Evolutionary conservation across 2,888 invertebrate genomes (phyloP), one percentile per base, ranked within the genome.

Genomic region (Rhingia campestris): DNA sequence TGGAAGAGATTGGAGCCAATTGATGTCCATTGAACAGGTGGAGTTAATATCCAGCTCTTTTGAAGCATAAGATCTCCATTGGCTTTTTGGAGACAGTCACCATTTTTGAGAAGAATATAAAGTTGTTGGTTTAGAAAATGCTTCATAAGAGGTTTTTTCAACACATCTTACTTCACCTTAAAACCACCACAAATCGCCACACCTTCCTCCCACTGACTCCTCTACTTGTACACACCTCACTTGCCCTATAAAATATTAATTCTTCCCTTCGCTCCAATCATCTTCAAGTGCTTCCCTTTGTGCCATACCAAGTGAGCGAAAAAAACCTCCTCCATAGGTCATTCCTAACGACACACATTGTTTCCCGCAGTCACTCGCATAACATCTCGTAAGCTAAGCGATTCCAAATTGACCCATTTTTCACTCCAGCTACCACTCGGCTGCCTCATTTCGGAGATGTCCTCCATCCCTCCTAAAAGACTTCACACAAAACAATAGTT

Each of bases 341-440:
- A 69, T 51, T 69, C 75, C 81, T 64, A 64, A 58, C 69, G 69
- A 70, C 58, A 64, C 45, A 75, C 63, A 75, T 75, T 70, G 70
- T 64, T 53, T 39, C 43, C 47, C 33, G 56, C 33, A 22, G 14
- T 10, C 67, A 10, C 39, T 33, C 33, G n/a, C n/a, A n/a, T n/a
- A n/a, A 30, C 35, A 45, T 64, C 75, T 70, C 59, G 66, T 54
- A 72, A 82, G 67, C 54, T 82, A 77, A 82, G 81, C 81, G 72
- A 67, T 77, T 67, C 39, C 39, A 67, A 82, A 77, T 77, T 82
- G 81, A 82, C 81, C 81, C 77, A 82, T 82, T 82, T 81, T 76
- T 35, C 61, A 41, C 63, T 75, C 30, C 14, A 53, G 66, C 64
- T 61, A 12, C 41, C 49, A 35, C 53, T 37, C 37, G 12, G 49